A percentile compares a stretch with the other conserved stretches of the same genome.
Evolutionary conservation across 2,888 invertebrate species (phyloP).

Genomic region (Hydriomena furcata): DNA sequence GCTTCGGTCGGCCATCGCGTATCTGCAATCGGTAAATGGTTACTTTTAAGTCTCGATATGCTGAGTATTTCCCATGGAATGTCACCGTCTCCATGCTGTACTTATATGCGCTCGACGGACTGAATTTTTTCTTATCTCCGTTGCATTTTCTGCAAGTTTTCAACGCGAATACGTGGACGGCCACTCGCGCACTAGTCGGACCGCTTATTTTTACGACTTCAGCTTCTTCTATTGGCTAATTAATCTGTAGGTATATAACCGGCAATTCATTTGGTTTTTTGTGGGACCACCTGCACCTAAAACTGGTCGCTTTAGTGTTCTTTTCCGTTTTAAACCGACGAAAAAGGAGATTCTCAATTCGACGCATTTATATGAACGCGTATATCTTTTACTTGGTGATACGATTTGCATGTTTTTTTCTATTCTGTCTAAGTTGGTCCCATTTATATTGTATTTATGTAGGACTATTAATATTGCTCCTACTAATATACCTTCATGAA

Average conservation of each 20-base stretch:
- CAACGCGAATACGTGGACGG: constrained; percentile 63
- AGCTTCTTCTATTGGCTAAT: constrained; percentile 42
- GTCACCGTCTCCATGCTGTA: constrained; percentile 76
- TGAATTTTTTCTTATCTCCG: constrained; percentile 82
- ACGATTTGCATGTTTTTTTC: too few relatives aligned
- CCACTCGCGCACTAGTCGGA: constrained; percentile 24
- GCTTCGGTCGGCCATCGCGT: constrained; percentile 78
- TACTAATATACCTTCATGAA: too few relatives aligned
- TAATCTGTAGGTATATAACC: constrained; percentile 45
- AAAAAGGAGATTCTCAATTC: too few relatives aligned
- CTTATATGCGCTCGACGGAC: constrained; percentile 76
- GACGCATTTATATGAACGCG: too few relatives aligned
- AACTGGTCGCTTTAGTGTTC: constrained; percentile 16
- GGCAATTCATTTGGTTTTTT: constrained; percentile 39
- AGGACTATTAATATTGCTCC: too few relatives aligned
- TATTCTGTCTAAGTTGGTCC: too few relatives aligned
- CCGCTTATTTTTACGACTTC: constrained; percentile 43
- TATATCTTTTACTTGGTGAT: too few relatives aligned
- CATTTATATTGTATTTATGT: too few relatives aligned
- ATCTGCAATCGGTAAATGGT: constrained; percentile 83
- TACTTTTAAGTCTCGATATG: constrained; percentile 80
- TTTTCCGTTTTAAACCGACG: constrained; percentile 56
- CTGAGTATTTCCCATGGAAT: constrained; percentile 76
- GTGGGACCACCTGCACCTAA: constrained; percentile 18
- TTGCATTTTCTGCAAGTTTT: constrained; percentile 81